Evolutionary conservation across 2,888 invertebrate genomes (phyloP), one percentile per base, ranked within the genome.

Genomic region (Eustalomyia histrio): DNA sequence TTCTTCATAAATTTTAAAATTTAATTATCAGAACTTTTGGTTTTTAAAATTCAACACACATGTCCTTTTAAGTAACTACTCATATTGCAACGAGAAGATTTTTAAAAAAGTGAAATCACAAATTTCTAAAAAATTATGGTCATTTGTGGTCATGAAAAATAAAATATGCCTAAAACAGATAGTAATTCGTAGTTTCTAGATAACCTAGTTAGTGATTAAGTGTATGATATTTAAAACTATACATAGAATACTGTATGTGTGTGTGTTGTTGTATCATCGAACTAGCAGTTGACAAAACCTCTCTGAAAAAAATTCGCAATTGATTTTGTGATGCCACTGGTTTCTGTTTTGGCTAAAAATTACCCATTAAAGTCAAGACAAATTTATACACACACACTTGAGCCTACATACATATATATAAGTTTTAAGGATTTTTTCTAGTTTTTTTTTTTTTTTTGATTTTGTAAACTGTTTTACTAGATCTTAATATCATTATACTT

Each of bases 351-450:
- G 17, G 7, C 47, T 68, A 10, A 9, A 68, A 64, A 18, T 79
- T 43, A 52, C 79, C 73, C 24, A 74, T 68, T 68, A 68, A 79
- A 73, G 68, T 73, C 73, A 73, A 63, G 35, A 61, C 55, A 43
- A 47, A 17, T 47, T 60, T 60, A 58, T 24, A 29, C 39, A 29
- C 24, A 29, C 39, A 29, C 24, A 33, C 33, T 72, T 17, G 52
- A 39, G 39, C 63, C 18, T 43, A n/a, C 14, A 55, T 10, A 43
- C 63, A 47, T 43, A n/a, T 17, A 55, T 10, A 43, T 72, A 47
- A 61, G 43, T 61, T 39, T 61, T 58, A 21, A 29, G 5, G 65
- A 39, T 33, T 29, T 29, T 21, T 74, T 65, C 6, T 6, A 29
- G 5, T 29, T 29, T 57, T 18, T 35, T 35, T n/a, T n/a, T n/a